Percentiles rank a stretch among this genome's conserved stretches.
Conservation (phyloP, 2,113 vertebrate genomes). For the Ammospiza nelsoni region DNA sequence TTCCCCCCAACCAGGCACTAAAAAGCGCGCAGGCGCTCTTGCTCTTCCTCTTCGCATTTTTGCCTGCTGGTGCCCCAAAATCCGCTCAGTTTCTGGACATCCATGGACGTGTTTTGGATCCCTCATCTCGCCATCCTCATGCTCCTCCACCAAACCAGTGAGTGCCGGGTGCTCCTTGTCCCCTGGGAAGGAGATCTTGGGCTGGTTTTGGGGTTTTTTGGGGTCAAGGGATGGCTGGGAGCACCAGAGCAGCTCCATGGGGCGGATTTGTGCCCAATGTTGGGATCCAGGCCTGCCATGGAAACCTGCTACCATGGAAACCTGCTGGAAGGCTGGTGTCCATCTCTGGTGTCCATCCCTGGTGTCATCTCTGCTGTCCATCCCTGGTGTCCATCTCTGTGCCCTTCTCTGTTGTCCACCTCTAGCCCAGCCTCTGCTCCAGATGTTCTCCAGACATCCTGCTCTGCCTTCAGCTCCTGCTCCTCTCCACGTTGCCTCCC, state of each 20-base stretch:
- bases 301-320: not conserved
- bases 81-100: accelerated
- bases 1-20: too few species aligned
- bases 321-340: not conserved
- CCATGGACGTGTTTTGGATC: not conserved
- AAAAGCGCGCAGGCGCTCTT: too few species aligned
- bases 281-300: not conserved
- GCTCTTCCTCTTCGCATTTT: too few species aligned
- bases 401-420: too few species aligned
- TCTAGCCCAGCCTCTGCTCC: not conserved
- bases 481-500: accelerated
- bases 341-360: too few species aligned
- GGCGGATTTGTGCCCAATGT: not conserved
- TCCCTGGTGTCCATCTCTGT: too few species aligned
- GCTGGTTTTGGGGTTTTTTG: not conserved
- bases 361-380: too few species aligned
- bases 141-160: not conserved
- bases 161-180: not conserved
- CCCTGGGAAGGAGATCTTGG: not conserved
- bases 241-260: not conserved
- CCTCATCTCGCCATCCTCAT: accelerated
- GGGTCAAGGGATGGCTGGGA: accelerated
- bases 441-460: not conserved
- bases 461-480: not conserved
- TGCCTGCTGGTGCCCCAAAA: accelerated